Percentiles rank a stretch among this genome's conserved stretches.
Evolutionary conservation across 2,888 invertebrate species (phyloP).

Genomic region (Cacoxenus indagator): DNA sequence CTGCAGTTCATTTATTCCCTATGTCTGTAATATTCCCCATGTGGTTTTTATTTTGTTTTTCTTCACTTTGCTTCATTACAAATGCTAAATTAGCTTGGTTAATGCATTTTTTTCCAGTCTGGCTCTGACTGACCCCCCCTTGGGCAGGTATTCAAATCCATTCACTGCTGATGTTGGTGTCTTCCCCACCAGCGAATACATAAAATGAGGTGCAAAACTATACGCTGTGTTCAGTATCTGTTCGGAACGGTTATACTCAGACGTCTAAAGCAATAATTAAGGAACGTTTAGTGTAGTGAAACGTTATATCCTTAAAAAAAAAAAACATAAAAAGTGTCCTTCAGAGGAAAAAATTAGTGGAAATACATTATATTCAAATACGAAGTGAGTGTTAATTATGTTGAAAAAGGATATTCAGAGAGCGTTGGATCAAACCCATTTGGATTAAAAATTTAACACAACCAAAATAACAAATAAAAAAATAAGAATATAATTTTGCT

Average conservation of each 20-base stretch:
- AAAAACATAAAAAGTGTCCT: too few relatives aligned
- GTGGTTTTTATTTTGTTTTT: background rate
- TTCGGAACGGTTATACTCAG: slow-evolving; percentile 35
- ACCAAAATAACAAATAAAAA: too few relatives aligned
- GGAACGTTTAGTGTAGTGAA: background rate
- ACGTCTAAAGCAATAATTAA: background rate
- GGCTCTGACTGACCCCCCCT: background rate
- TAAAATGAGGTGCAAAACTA: slow-evolving; percentile 44
- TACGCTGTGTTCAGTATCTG: slow-evolving; percentile 51
- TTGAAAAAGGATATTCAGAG: too few relatives aligned
- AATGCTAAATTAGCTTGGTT: background rate
- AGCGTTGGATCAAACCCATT: too few relatives aligned
- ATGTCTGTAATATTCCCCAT: background rate
- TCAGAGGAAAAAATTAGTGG: background rate
- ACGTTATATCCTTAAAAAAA: background rate
- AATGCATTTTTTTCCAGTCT: slow-evolving; percentile 7
- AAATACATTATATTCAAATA: too few relatives aligned
- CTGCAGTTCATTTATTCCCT: too few relatives aligned
- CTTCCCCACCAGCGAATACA: slow-evolving; percentile 36
- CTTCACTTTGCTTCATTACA: slow-evolving; percentile 6
- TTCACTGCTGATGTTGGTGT: too few relatives aligned
- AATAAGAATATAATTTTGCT: too few relatives aligned
- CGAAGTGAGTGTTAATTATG: too few relatives aligned
- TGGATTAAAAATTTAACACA: too few relatives aligned
- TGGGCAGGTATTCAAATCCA: background rate